Percentiles rank a stretch among this genome's conserved stretches.
phyloP scores from a whole-genome alignment of 2,888 invertebrate genomes.

The Papilio demoleus region DNA sequence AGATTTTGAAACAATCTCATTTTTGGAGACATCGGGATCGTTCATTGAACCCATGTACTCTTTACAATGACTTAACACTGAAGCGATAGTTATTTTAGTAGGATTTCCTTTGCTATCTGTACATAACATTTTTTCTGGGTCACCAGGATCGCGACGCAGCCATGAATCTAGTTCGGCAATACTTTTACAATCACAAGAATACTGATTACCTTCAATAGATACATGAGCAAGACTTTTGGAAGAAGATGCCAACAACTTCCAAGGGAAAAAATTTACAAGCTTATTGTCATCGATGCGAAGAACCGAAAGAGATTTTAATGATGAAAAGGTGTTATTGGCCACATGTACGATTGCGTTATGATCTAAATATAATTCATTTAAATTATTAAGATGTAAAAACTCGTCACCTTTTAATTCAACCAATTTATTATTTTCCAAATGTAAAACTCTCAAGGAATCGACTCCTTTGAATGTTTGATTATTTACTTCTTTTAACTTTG shows the following conservation, averaged over 20 bases:
- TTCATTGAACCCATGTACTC: conserved; percentile 83
- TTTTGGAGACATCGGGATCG: conserved; percentile 75
- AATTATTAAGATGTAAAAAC: conserved; percentile 89
- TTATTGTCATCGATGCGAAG: conserved; percentile 90
- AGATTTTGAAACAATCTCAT: conserved; percentile 83
- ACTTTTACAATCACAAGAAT: conserved; percentile 92
- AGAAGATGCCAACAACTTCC: conserved; percentile 87
- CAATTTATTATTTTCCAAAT: conserved; percentile 90
- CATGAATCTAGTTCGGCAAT: conserved; percentile 87
- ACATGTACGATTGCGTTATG: conserved; percentile 90
- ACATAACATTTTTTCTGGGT: conserved; percentile 88
- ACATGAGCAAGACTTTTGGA: conserved; percentile 85
- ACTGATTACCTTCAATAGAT: conserved; percentile 90
- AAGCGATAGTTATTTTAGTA: conserved; percentile 80
- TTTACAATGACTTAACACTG: conserved; percentile 84
- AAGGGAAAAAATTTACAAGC: conserved; percentile 89
- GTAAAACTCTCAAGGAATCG: conserved; percentile 87
- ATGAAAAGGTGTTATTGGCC: conserved; percentile 90
- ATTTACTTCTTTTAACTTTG: conserved; percentile 88
- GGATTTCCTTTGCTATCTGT: conserved; percentile 82
- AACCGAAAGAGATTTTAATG: conserved; percentile 88
- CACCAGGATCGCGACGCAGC: conserved; percentile 86
- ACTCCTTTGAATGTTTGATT: conserved; percentile 93
- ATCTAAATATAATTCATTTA: conserved; percentile 91
- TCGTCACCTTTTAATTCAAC: conserved; percentile 90